These are phyloP conservation scores for Drosophila rufa DNA, from an alignment of 1,140 invertebrate genomes.

Conservation along the genomic window DNA sequence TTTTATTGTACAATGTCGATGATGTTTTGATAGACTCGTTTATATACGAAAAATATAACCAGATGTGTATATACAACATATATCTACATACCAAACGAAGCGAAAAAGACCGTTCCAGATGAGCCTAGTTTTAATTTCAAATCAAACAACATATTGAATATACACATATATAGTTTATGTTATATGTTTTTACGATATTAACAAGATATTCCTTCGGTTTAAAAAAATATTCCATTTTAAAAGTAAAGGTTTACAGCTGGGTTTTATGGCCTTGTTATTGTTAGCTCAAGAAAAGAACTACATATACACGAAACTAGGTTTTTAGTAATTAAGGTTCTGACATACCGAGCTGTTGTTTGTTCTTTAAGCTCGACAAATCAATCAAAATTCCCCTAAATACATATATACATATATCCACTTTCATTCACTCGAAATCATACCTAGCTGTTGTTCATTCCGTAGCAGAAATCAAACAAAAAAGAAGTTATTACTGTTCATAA, in stretches of 20 bases:
- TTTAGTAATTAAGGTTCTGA: conserved; percentile 46
- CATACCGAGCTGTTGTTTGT: conserved; percentile 27
- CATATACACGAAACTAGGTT: conserved; percentile 41
- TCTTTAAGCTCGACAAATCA: conserved; percentile 41
- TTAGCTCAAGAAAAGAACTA: conserved; percentile 43
- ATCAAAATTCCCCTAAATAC: conserved; percentile 30
- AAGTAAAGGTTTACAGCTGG: conserved; percentile 19
- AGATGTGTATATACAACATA: conserved; percentile 39
- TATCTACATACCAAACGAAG: conserved; percentile 21
- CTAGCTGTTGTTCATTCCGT: conserved; percentile 76
- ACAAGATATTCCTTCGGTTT: not conserved
- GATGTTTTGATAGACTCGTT: conserved; percentile 75
- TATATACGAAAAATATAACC: conserved; percentile 60
- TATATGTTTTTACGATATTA: not conserved
- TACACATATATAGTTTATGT: not conserved
- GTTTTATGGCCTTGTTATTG: conserved; percentile 26
- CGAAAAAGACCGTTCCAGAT: conserved; percentile 63
- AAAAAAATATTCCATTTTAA: conserved; percentile 1
- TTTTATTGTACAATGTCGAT: conserved; percentile 71
- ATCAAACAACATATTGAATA: not conserved
- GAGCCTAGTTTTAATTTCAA: conserved; percentile 58
- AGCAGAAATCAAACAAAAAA: conserved; percentile 36
- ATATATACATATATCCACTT: conserved; percentile 33
- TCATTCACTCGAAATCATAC: conserved; percentile 34
- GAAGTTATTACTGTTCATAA: conserved; percentile 56